Conservation (phyloP, 2,797 vertebrate species). For the Oryzias dopingdopingensis region DNA sequence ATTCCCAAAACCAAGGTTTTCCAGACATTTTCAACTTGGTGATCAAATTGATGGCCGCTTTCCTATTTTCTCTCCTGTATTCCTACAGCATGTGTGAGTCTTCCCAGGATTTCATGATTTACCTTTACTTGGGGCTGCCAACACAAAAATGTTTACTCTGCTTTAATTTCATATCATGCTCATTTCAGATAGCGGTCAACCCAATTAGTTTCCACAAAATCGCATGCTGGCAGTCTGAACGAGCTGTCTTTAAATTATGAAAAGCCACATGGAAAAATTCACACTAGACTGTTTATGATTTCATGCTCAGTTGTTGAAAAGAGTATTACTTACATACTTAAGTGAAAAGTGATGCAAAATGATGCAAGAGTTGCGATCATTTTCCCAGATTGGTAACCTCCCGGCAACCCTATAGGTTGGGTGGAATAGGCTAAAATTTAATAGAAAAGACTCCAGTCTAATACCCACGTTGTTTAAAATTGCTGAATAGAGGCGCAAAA, state of each 20-base stretch:
- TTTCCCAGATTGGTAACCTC: slow-evolving; percentile 63
- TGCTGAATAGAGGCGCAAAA: slow-evolving; percentile 71
- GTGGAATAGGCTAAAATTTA: slow-evolving; percentile 54
- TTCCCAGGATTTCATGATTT: slow-evolving; percentile 57
- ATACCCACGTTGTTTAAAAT: slow-evolving; percentile 62
- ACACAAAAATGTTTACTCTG: slow-evolving; percentile 49
- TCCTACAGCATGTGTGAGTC: slow-evolving; percentile 51
- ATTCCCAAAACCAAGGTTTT: slow-evolving; percentile 63
- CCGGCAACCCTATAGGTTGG: slow-evolving; percentile 24
- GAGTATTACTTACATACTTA: slow-evolving; percentile 35
- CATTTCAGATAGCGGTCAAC: slow-evolving; percentile 27
- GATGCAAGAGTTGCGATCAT: slow-evolving; percentile 71
- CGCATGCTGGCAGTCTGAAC: slow-evolving; percentile 29
- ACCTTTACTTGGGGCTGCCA: slow-evolving; percentile 46
- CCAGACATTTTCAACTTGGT: slow-evolving; percentile 59
- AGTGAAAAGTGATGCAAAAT: slow-evolving; percentile 60
- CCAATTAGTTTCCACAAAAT: slow-evolving; percentile 5
- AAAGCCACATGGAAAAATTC: slow-evolving; percentile 27
- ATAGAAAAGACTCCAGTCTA: slow-evolving; percentile 58
- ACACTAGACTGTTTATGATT: slow-evolving; percentile 54
- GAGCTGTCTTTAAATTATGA: slow-evolving; percentile 25
- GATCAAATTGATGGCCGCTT: slow-evolving; percentile 70
- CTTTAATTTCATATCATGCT: slow-evolving; percentile 30
- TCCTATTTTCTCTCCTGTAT: slow-evolving; percentile 45
- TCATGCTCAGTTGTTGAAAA: slow-evolving; percentile 21